Evolutionary conservation across 2,113 vertebrate genomes (phyloP).

Genomic region (Falco punctatus): DNA sequence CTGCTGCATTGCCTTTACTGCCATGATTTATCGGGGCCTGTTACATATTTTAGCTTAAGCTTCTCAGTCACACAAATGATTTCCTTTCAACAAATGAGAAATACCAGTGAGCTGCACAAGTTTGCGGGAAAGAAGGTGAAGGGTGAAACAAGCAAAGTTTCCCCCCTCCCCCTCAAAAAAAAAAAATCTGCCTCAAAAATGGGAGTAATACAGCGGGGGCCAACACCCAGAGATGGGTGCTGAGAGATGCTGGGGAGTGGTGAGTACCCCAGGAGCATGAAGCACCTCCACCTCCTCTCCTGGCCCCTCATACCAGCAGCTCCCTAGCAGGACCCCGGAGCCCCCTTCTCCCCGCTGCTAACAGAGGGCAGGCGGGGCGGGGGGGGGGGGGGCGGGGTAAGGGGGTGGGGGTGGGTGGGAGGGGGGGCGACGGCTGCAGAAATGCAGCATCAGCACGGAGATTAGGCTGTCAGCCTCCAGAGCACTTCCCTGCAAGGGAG

Average conservation of each 20-base stretch:
- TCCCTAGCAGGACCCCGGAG: no score
- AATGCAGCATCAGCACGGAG: slow-evolving; percentile 67
- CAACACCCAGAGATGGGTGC: not conserved
- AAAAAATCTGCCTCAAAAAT: not conserved
- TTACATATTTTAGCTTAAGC: not conserved
- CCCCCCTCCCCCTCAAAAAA: no score
- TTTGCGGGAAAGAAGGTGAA: not conserved
- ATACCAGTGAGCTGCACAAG: not conserved
- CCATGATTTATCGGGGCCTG: not conserved
- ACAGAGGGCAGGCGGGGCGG: not conserved
- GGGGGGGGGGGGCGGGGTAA: not conserved
- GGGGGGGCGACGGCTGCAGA: slow-evolving; percentile 60
- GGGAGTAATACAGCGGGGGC: fast-evolving
- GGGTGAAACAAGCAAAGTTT: not conserved
- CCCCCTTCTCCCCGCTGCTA: not conserved
- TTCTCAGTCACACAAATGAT: not conserved
- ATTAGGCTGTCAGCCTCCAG: slow-evolving; percentile 72
- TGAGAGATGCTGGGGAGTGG: not conserved
- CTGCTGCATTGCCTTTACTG: not conserved
- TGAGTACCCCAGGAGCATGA: fast-evolving
- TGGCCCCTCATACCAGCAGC: not conserved
- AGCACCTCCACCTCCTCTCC: not conserved
- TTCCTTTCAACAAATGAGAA: not conserved
- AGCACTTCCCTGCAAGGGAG: slow-evolving; percentile 77
- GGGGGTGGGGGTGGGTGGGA: no score